These are phyloP conservation scores for Apamea monoglypha DNA, from an alignment of 2,888 invertebrate genomes.

Conservation along the genomic window DNA sequence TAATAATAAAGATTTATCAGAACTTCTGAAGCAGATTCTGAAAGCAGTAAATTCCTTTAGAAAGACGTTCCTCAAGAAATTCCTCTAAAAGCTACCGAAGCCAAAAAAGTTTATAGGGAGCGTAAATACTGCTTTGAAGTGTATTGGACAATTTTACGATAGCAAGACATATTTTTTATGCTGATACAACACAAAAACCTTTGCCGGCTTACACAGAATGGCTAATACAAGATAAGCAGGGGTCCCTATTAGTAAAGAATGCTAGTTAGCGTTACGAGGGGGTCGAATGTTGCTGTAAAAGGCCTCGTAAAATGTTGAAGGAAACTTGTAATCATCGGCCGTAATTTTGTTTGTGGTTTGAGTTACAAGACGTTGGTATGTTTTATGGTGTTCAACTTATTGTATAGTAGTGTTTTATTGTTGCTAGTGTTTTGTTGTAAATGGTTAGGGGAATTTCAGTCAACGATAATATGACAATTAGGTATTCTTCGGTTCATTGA, in stretches of 20 bases:
- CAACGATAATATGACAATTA: not conserved
- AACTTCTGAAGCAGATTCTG: conserved; percentile 13
- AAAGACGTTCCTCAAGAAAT: conserved; percentile 30
- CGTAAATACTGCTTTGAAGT: conserved; percentile 51
- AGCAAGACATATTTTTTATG: conserved; percentile 49
- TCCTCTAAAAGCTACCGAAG: conserved; percentile 12
- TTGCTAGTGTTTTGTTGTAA: conserved; percentile 14
- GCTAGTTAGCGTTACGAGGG: conserved; percentile 62
- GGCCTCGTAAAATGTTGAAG: conserved; percentile 59
- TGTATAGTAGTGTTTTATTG: conserved; percentile 5
- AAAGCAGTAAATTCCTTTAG: not conserved
- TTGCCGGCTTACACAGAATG: conserved; percentile 35
- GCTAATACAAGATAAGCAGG: conserved; percentile 58
- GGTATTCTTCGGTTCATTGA: not conserved
- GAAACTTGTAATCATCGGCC: conserved; percentile 56
- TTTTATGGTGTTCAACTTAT: conserved; percentile 2
- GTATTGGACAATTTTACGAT: conserved; percentile 46
- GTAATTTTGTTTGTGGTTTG: conserved; percentile 57
- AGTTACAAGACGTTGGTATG: conserved; percentile 27
- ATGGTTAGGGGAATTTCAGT: not conserved
- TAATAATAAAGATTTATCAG: too few relatives aligned
- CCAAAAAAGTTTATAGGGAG: conserved; percentile 33
- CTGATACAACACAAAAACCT: conserved; percentile 49
- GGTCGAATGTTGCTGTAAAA: conserved; percentile 60
- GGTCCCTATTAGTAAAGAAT: conserved; percentile 61